Base-by-base conservation (phyloP, 37 sponge, comb jelly and placozoan species). In the Axinella damicornis region DNA sequence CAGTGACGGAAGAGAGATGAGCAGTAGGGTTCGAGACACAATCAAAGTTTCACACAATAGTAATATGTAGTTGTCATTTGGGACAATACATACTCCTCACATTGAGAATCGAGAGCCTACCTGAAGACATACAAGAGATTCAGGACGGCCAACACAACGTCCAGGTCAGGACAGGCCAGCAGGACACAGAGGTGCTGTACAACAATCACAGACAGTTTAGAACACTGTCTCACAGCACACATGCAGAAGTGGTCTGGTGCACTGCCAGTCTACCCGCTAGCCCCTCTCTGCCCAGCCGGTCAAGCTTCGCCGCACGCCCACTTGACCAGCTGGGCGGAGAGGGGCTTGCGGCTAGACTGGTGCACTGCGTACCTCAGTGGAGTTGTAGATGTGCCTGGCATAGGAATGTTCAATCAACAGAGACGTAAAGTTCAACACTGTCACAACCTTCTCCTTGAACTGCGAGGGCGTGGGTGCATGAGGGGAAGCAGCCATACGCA, bases 321-420 rank as follows among this genome's bases (percentile, higher is more conserved):
- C n/a, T n/a, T n/a, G n/a, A n/a, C 35, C 73, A 2, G n/a, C 39
- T 2, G 9, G 5, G 32, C 39, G 5, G 5, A 9, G 71, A 9
- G 39, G 71, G 6, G 12, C 13, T 25, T 24, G 24, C 5, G 12
- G 46, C 11, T 46, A 46, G 46, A 12, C 0, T 35, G 63, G 24
- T 19, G n/a, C 2, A 24, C 2, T 5, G 30, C 68, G 34, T 76
- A 98, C 99, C 93, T 98, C 99, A 40, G 93, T 96, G 16, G 99
- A 98, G 86, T 94, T 96, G 78, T 98, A 98, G 18, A 96, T 92
- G 71, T 98, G 95, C 32, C 99, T 77, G 34, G 99, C 95, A 84
- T 98, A 96, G 28, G 99, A 94, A 76, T 98, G 96, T 75, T 98
- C 99, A 37, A 98, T 94, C 27, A 98, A 87, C 19, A 98, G 87